Evolutionary conservation across 2,888 invertebrate species (phyloP), one percentile per base, ranked within the genome.

Genomic region (Caenorhabditis virilis): DNA sequence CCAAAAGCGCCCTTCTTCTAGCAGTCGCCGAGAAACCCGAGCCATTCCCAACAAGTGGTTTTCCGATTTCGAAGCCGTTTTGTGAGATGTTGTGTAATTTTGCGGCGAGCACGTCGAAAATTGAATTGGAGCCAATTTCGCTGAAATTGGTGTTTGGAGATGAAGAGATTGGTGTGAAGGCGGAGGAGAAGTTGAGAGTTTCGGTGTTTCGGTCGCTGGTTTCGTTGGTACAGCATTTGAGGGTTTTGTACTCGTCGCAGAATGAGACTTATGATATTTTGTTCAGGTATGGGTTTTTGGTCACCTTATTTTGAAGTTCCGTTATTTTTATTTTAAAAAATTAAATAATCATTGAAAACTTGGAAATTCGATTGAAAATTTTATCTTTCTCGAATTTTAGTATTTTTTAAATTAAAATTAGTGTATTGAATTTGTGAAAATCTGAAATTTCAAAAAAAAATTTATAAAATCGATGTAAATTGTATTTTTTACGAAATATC

Each of bases 1-100:
- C 94, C 7, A 85, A 88, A 66, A 91, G 92, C 0, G 84, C 92
- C 51, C 83, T 94, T 51, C 89, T 89, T 82, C 83, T 91, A 84
- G 88, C 89, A 16, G 71, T 73, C 6, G 51, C 62, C 11, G 69
- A 69, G 18, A 55, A 60, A 18, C 46, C 50, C 0, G 59, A 51
- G 15, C 38, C 47, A 26, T 59, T 69, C 38, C 56, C 70, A 3
- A 65, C 70, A 5, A 70, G 63, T 15, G 69, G 63, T 30, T 74
- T 77, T 55, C 78, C 79, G 13, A 65, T 77, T 25, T 72, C 76
- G 1, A 43, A 45, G 22, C 76, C 78, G 2, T 69, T 69, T 47
- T 66, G 65, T 9, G 67, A 71, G 27, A 72, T 79, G 74, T 56
- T 79, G 30, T 30, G 30, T 30, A n/a, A n/a, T n/a, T n/a, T n/a